Percentiles rank a stretch among this genome's conserved stretches.
phyloP scores from a whole-genome alignment of 2,888 invertebrate genomes.

The Spisula solida region DNA sequence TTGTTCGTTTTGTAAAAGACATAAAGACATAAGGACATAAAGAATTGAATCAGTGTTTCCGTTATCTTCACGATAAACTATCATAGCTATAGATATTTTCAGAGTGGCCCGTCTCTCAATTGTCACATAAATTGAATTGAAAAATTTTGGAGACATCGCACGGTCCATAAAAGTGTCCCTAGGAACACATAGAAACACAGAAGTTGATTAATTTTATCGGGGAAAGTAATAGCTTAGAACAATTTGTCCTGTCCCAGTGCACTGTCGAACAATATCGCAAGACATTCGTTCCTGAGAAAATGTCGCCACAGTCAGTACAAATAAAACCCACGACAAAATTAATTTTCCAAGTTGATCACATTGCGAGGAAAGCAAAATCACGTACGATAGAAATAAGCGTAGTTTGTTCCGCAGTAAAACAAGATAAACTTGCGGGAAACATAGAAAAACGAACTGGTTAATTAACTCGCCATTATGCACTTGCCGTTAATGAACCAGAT shows the following conservation, averaged over 20 bases:
- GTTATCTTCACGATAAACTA: constrained; percentile 49
- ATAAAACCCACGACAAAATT: constrained; percentile 53
- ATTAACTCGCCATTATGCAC: constrained; percentile 20
- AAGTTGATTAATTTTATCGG: constrained; percentile 71
- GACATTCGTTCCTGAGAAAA: constrained; percentile 64
- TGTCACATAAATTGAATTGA: constrained; percentile 68
- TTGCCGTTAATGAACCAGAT: constrained; percentile 9
- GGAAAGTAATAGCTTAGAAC: constrained; percentile 61
- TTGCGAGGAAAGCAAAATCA: not conserved
- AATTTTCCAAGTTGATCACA: constrained; percentile 42
- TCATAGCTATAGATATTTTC: constrained; percentile 41
- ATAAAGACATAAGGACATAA: constrained; percentile 44
- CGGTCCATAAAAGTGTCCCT: constrained; percentile 65
- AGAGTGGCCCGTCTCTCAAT: constrained; percentile 51
- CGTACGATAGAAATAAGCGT: not conserved
- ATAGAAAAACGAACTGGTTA: constrained; percentile 7
- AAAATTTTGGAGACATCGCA: constrained; percentile 65
- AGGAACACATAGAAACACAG: constrained; percentile 57
- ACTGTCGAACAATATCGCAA: constrained; percentile 54
- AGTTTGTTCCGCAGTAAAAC: constrained; percentile 4
- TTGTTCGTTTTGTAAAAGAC: constrained; percentile 32
- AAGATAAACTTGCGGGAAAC: constrained; percentile 20
- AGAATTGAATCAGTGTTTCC: constrained; percentile 43
- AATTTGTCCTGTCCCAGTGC: constrained; percentile 58
- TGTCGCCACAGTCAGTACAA: constrained; percentile 57